Evolutionary conservation across 2,113 vertebrate species (phyloP).

Genomic region (Meleagris gallopavo): DNA sequence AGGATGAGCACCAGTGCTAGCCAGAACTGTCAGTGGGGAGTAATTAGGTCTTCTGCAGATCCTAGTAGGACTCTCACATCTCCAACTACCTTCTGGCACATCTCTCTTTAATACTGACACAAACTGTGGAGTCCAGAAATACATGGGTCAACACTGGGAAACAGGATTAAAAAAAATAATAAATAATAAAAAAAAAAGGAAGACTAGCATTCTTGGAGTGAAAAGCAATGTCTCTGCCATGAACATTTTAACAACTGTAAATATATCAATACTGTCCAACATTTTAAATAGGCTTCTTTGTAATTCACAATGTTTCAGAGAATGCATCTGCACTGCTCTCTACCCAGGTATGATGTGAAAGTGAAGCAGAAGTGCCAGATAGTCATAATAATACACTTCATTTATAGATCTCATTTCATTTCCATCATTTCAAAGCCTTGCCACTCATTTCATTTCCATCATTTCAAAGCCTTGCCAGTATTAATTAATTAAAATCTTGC

Average conservation of each 20-base stretch:
- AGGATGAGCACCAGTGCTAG: not conserved
- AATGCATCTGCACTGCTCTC: not conserved
- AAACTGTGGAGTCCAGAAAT: not conserved
- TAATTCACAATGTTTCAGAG: conserved; percentile 12
- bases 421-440: conserved; percentile 5
- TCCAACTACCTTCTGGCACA: not conserved
- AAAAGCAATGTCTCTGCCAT: not conserved
- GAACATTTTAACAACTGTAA: not conserved
- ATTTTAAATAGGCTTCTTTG: not conserved
- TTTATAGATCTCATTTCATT: not conserved
- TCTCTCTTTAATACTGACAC: not conserved
- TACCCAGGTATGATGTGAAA: conserved; percentile 11
- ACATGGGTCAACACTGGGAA: not conserved
- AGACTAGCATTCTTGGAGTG: not conserved
- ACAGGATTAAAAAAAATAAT: not conserved
- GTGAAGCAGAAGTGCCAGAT: not conserved
- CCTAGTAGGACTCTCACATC: not conserved
- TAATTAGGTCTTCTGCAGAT: conserved; percentile 9
- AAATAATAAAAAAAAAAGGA: not conserved
- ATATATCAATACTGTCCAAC: not conserved
- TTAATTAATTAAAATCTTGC: conserved; percentile 45
- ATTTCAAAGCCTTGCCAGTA: conserved; percentile 6
- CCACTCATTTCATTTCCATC: not conserved
- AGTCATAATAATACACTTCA: not conserved
- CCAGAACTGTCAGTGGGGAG: not conserved